A percentile compares a stretch with the other conserved stretches of the same genome.
These are phyloP conservation scores for Calliopsis andreniformis DNA, from an alignment of 1,140 invertebrate genomes.

Conservation along the genomic window DNA sequence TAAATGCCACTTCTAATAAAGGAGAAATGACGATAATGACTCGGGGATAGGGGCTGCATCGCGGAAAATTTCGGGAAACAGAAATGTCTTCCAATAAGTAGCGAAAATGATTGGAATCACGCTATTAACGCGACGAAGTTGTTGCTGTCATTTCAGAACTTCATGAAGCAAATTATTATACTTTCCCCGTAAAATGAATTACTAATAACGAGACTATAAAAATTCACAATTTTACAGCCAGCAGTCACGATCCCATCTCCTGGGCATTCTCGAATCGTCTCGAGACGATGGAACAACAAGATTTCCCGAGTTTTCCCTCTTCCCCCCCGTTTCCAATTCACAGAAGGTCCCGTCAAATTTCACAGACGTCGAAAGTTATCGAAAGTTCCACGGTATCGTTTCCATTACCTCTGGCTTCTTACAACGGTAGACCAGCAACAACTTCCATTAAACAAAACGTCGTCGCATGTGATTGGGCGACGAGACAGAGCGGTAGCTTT, in stretches of 20 bases:
- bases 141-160: constrained; percentile 18
- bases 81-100: constrained; percentile 1
- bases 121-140: background rate
- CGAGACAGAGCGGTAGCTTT: constrained; percentile 2
- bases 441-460: constrained; percentile 29
- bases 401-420: background rate
- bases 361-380: background rate
- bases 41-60: constrained; percentile 40
- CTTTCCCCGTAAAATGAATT: no score
- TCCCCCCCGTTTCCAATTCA: background rate
- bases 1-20: constrained; percentile 6
- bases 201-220: background rate
- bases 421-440: constrained; percentile 1
- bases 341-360: background rate
- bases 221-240: background rate
- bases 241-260: no score
- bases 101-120: constrained; percentile 2
- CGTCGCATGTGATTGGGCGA: constrained; percentile 9
- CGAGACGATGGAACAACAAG: background rate
- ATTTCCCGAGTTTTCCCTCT: background rate
- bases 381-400: background rate
- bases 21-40: constrained; percentile 20
- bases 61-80: constrained; percentile 13
- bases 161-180: no score
- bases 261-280: no score